phyloP scores from a whole-genome alignment of 2,797 vertebrate species.

The Miichthys miiuy region DNA sequence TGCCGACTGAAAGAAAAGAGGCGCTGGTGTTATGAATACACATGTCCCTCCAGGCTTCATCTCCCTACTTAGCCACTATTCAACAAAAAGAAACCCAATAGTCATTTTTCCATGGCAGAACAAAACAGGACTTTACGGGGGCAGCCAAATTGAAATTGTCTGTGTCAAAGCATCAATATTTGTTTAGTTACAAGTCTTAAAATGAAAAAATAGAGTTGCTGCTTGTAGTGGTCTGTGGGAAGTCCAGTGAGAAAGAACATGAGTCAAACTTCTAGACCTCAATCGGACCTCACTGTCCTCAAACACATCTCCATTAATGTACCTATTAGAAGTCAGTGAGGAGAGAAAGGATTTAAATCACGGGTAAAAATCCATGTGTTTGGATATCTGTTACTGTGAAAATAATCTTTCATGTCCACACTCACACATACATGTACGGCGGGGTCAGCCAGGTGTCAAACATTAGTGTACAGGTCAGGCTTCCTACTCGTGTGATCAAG shows the following conservation, averaged over 20 bases:
- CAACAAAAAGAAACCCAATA: slow-evolving; percentile 56
- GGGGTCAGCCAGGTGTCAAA: slow-evolving; percentile 49
- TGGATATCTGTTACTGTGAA: slow-evolving; percentile 39
- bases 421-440: neutral
- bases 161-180: slow-evolving; percentile 35
- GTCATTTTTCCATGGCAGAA: slow-evolving; percentile 38
- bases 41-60: slow-evolving; percentile 53
- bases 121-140: slow-evolving; percentile 26
- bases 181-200: slow-evolving; percentile 22
- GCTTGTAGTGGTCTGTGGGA: slow-evolving; percentile 21
- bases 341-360: neutral
- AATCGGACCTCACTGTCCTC: neutral
- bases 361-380: neutral
- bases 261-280: neutral
- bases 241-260: slow-evolving; percentile 15
- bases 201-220: neutral
- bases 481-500: slow-evolving; percentile 41
- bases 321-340: neutral
- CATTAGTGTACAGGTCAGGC: slow-evolving; percentile 15
- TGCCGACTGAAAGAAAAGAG: slow-evolving; percentile 45
- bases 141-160: neutral
- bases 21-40: slow-evolving; percentile 62
- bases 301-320: slow-evolving; percentile 1
- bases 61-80: slow-evolving; percentile 30
- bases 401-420: slow-evolving; percentile 24